phyloP scores from a whole-genome alignment of 2,113 vertebrate genomes.

The Poeciliopsis turrubarensis region DNA sequence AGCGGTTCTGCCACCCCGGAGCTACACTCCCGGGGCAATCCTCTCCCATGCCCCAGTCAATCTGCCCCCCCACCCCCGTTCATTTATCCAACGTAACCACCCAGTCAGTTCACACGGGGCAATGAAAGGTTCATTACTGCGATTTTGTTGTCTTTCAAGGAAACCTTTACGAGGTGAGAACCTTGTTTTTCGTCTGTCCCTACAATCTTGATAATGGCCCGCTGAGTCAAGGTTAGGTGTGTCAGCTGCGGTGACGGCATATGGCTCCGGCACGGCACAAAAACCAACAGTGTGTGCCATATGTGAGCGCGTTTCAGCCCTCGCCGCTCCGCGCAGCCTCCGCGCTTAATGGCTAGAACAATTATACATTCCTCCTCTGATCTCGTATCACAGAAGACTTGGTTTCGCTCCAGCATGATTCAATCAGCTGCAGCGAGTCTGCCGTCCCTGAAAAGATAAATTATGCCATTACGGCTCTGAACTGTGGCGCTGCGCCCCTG shows the following conservation, averaged over 20 bases:
- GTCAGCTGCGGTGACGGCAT: conserved; percentile 39
- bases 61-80: not conserved
- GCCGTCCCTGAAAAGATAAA: conserved; percentile 66
- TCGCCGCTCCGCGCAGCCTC: conserved; percentile 32
- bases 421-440: conserved; percentile 55
- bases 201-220: conserved; percentile 13
- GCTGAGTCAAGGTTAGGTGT: conserved; percentile 32
- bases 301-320: conserved; percentile 50
- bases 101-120: not conserved
- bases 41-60: not conserved
- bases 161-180: conserved; percentile 16
- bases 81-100: conserved; percentile 4
- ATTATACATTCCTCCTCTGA: conserved; percentile 64
- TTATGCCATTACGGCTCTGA: conserved; percentile 55
- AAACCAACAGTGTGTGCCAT: conserved; percentile 50
- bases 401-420: conserved; percentile 59
- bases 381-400: conserved; percentile 54
- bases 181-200: conserved; percentile 19
- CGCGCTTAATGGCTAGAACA: conserved; percentile 53
- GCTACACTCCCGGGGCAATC: not conserved
- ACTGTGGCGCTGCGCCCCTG: conserved; percentile 47
- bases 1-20: not conserved
- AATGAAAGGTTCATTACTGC: not conserved
- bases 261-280: conserved; percentile 44
- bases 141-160: conserved; percentile 12